These are phyloP conservation scores for Istiophorus platypterus DNA, from an alignment of 2,113 vertebrate genomes.

Conservation along the genomic window DNA sequence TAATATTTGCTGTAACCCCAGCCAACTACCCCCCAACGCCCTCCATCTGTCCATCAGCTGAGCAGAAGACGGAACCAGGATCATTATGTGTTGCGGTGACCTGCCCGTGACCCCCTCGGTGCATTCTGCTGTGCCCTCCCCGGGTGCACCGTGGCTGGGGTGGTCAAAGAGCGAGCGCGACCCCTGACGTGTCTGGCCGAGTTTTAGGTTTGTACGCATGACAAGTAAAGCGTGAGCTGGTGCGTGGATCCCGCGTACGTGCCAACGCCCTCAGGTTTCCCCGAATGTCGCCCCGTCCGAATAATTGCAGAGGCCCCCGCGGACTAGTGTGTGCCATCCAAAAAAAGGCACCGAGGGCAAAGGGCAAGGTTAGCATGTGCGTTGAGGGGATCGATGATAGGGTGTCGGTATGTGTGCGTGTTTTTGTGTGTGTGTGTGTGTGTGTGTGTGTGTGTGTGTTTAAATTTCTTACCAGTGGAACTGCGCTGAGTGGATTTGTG, in stretches of 20 bases:
- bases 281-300: no score
- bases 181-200: slow-evolving; percentile 56
- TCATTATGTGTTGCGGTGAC: slow-evolving; percentile 74
- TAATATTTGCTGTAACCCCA: slow-evolving; percentile 29
- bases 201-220: slow-evolving; percentile 54
- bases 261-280: slow-evolving; percentile 32
- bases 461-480: slow-evolving; percentile 50
- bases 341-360: slow-evolving; percentile 1
- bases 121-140: slow-evolving; percentile 67
- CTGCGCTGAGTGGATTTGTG: slow-evolving; percentile 59
- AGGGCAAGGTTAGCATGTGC: slow-evolving; percentile 43
- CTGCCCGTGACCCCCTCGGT: slow-evolving; percentile 78
- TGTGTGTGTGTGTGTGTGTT: slow-evolving; percentile 4
- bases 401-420: background rate
- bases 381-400: slow-evolving; percentile 42
- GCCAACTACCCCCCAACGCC: background rate
- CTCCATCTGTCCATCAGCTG: slow-evolving; percentile 50
- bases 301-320: slow-evolving; percentile 55
- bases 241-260: background rate
- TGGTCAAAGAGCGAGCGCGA: slow-evolving; percentile 56
- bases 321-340: slow-evolving; percentile 47
- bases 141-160: slow-evolving; percentile 64
- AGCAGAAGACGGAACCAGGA: slow-evolving; percentile 59
- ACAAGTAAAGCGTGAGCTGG: no score
- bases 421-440: slow-evolving; percentile 1